phyloP scores from a whole-genome alignment of 2,797 vertebrate species.

The Hippoglossus hippoglossus region DNA sequence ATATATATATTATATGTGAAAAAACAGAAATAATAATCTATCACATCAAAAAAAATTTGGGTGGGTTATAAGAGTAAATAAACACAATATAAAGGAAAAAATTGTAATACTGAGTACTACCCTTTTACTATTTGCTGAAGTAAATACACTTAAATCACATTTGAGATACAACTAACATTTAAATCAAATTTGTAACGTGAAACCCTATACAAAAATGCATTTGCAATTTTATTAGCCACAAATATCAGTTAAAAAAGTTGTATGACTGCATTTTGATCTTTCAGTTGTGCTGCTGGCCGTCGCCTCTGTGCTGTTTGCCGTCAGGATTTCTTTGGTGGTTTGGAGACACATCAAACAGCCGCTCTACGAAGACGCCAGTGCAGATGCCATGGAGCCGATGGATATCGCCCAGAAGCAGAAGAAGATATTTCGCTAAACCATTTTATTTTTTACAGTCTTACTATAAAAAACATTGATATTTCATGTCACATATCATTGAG shows the following conservation, averaged over 20 bases:
- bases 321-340: slow-evolving; percentile 72
- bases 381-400: slow-evolving; percentile 55
- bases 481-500: not conserved
- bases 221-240: not conserved
- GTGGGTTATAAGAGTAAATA: not conserved
- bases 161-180: not conserved
- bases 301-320: slow-evolving; percentile 63
- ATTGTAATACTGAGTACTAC: no score
- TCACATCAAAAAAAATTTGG: no score
- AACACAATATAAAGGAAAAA: not conserved
- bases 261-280: slow-evolving; percentile 1
- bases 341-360: slow-evolving; percentile 80
- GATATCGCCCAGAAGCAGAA: slow-evolving; percentile 71
- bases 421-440: slow-evolving; percentile 63
- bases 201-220: not conserved
- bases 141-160: no score
- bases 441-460: not conserved
- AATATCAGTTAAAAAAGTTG: not conserved
- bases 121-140: no score
- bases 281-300: slow-evolving; percentile 72
- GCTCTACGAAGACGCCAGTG: slow-evolving; percentile 55
- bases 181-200: not conserved
- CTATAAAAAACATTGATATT: not conserved
- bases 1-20: no score
- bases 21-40: no score